phyloP scores from a whole-genome alignment of 2,113 vertebrate species.

The Protomyctophum bolini region DNA sequence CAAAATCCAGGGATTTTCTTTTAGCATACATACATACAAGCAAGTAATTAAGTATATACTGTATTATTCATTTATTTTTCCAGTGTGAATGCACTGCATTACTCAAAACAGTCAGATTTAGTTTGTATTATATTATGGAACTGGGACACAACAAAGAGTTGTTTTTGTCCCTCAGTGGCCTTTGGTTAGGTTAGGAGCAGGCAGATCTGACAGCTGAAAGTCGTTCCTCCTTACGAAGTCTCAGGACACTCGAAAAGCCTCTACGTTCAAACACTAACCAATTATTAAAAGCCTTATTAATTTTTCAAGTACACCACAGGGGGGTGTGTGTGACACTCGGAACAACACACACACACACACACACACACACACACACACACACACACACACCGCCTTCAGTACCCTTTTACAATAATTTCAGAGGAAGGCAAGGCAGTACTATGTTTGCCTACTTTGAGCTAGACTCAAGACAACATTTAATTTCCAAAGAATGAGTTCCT shows the following conservation, averaged over 20 bases:
- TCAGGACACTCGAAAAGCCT: conserved; percentile 46
- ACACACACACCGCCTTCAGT: conserved; percentile 10
- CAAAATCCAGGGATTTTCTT: no score
- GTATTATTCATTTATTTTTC: no score
- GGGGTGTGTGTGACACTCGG: conserved; percentile 3
- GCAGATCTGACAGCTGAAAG: neutral
- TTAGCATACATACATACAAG: no score
- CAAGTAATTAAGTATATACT: no score
- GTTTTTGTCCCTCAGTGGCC: conserved; percentile 21
- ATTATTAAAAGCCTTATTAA: conserved; percentile 73
- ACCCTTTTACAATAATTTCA: neutral
- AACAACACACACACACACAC: neutral
- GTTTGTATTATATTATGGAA: no score
- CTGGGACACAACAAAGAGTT: no score
- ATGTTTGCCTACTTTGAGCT: no score
- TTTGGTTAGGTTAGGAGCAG: conserved; percentile 25
- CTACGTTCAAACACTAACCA: conserved; percentile 58
- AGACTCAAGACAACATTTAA: neutral
- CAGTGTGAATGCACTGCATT: no score
- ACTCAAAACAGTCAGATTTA: no score
- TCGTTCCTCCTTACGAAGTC: conserved; percentile 50
- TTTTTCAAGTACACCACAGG: conserved; percentile 56
- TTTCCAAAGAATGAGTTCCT: neutral
- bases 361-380: neutral
- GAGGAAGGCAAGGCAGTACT: neutral